Evolutionary conservation across 2,888 invertebrate species (phyloP), one percentile per base, ranked within the genome.

Genomic region (Nomada ferruginata): DNA sequence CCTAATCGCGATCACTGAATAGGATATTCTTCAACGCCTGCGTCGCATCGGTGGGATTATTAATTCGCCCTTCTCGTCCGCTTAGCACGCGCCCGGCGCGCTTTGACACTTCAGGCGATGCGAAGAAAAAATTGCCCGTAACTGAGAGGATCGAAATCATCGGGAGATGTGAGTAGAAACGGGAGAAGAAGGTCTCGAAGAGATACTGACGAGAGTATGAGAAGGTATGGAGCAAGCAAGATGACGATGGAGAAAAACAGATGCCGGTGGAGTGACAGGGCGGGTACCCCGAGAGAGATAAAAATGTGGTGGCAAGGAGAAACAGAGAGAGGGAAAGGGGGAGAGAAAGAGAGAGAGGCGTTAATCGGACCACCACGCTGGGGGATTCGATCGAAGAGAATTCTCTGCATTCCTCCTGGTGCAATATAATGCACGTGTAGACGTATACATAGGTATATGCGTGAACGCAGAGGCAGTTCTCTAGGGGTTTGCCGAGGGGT

Each of bases 401-500:
- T 77, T 84, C 73, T 74, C 72, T n/a, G 59, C 63, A 61, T 63
- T 75, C 26, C 72, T 76, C 44, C 26, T 69, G 73, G 11, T 64
- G 65, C 85, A 60, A 55, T 70, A 81, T 81, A 83, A 81, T 73
- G 76, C 79, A 75, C 66, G 76, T 72, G 75, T 71, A 73, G 65
- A 63, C 64, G 57, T 44, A 29, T 11, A 61, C 72, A 50, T n/a
- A 23, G 15, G 69, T 72, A 64, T 66, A 76, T 55, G 29, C 53
- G 76, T 64, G 78, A 72, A 76, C 55, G 76, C 76, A 65, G 70
- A 80, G 57, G 71, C 74, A 82, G 83, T 87, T 89, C 90, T 85
- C 85, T 20, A 79, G 88, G 90, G 91, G 91, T 82, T 89, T 87
- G 85, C 82, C 83, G 87, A 90, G 93, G 88, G 93, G 91, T 93